Evolutionary conservation across 2,888 invertebrate genomes (phyloP), one percentile per base, ranked within the genome.

Genomic region (Tetropium fuscum): DNA sequence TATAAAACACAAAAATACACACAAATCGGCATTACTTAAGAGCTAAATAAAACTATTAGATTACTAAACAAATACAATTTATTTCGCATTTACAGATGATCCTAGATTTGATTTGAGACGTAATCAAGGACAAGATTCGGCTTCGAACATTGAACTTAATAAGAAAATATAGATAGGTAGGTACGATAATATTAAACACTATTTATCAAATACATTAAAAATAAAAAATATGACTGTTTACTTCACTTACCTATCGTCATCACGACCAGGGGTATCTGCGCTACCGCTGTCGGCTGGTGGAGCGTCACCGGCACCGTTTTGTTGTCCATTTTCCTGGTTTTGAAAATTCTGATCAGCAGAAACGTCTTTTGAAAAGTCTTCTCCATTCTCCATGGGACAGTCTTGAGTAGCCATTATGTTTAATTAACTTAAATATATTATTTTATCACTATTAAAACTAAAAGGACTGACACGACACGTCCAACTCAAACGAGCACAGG

Each of bases 321-420:
- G 75, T 61, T 77, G 75, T 44, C 70, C 84, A 82, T 89, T 88
- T 68, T 84, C 82, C 59, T 65, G 59, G 55, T 83, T 82, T 89
- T 88, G 81, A 67, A 84, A 85, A 71, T 82, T 84, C 82, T 88
- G 88, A 74, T 90, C 90, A 44, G 84, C 83, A 57, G 76, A 73
- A 75, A 90, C 88, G 80, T 90, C 90, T 86, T 90, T 88, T 73
- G 90, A 90, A 83, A 90, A 90, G 82, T 91, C 91, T 83, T 91
- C 91, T 81, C 90, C 90, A 83, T 90, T 91, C 74, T 87, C 87
- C 89, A 90, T 90, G 76, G 86, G 84, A 83, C 84, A 85, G 79
- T 88, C 88, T 85, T 88, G 84, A 77, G 83, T 85, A 65, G 86
- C 84, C 86, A 87, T 87, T 59, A 44, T 53, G 49, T 41, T 47